Evolutionary conservation across 2,113 vertebrate species (phyloP).

Genomic region (Nanorana parkeri): DNA sequence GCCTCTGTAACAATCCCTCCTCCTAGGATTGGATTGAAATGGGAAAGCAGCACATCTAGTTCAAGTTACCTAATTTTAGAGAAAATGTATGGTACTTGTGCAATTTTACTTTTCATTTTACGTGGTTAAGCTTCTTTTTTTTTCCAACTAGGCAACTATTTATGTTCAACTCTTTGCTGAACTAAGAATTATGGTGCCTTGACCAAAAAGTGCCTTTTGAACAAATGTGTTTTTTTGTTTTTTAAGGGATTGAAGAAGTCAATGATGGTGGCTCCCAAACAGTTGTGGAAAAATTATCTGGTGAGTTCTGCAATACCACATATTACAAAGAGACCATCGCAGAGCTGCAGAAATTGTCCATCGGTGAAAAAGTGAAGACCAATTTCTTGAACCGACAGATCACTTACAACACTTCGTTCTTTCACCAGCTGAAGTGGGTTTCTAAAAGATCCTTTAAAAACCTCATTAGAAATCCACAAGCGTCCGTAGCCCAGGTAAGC

Average conservation of each 20-base stretch:
- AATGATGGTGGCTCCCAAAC: conserved; percentile 36
- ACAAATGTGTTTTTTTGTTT: conserved; percentile 15
- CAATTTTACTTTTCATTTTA: too few species aligned
- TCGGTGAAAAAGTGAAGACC: conserved; percentile 63
- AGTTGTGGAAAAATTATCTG: conserved; percentile 79
- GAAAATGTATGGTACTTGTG: too few species aligned
- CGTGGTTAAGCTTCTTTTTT: too few species aligned
- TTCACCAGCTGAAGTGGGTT: conserved; percentile 90
- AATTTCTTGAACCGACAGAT: conserved; percentile 67
- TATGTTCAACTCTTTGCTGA: too few species aligned
- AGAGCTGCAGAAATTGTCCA: conserved; percentile 73
- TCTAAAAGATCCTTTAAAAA: conserved; percentile 86
- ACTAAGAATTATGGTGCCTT: too few species aligned
- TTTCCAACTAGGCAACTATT: too few species aligned
- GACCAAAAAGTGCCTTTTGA: background rate
- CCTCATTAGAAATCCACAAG: conserved; percentile 87
- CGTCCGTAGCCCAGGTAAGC: conserved; percentile 89
- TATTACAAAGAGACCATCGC: conserved; percentile 73
- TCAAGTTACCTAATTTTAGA: too few species aligned
- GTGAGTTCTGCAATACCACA: conserved; percentile 73
- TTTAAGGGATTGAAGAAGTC: conserved; percentile 59
- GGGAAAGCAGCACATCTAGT: too few species aligned
- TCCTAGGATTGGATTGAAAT: too few species aligned
- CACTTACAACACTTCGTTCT: conserved; percentile 83
- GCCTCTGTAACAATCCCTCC: too few species aligned